Evolutionary conservation across 2,888 invertebrate species (phyloP).

Genomic region (Ptychoptera albimana): DNA sequence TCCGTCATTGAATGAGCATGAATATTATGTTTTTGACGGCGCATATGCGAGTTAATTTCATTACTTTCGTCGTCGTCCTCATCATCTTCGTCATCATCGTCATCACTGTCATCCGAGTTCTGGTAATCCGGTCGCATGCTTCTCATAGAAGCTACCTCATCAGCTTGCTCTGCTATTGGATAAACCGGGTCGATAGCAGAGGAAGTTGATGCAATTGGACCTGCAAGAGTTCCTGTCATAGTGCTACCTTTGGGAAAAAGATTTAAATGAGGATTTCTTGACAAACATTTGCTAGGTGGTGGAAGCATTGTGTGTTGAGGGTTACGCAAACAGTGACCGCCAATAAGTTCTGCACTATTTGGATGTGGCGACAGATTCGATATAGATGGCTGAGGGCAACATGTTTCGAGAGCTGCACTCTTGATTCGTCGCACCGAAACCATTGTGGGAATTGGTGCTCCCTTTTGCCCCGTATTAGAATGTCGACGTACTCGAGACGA

Average conservation of each 20-base stretch:
- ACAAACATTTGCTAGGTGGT: constrained; percentile 52
- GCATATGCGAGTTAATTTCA: constrained; percentile 29
- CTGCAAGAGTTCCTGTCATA: constrained; percentile 30
- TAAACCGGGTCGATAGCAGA: constrained; percentile 59
- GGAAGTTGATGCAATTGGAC: constrained; percentile 3
- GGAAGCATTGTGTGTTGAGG: constrained; percentile 45
- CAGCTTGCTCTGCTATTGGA: constrained; percentile 72
- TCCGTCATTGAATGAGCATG: constrained; percentile 12
- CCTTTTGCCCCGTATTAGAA: constrained; percentile 27
- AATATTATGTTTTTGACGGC: constrained; percentile 20
- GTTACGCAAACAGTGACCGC: constrained; percentile 46
- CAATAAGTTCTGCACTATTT: constrained; percentile 62
- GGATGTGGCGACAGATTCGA: constrained; percentile 64
- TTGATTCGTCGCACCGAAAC: constrained; percentile 45
- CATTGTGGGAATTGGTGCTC: constrained; percentile 20
- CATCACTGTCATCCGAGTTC: constrained; percentile 37
- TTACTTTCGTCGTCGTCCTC: constrained; percentile 15
- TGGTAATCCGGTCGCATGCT: constrained; percentile 42
- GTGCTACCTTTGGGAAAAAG: constrained; percentile 39
- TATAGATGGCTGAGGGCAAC: constrained; percentile 49
- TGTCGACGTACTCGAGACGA: constrained; percentile 19
- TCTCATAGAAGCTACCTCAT: constrained; percentile 38
- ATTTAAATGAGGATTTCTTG: constrained; percentile 53
- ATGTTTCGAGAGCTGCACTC: constrained; percentile 53
- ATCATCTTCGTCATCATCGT: constrained; percentile 39